phyloP scores from a whole-genome alignment of 2,797 vertebrate genomes.

The Rallus crepitans region DNA sequence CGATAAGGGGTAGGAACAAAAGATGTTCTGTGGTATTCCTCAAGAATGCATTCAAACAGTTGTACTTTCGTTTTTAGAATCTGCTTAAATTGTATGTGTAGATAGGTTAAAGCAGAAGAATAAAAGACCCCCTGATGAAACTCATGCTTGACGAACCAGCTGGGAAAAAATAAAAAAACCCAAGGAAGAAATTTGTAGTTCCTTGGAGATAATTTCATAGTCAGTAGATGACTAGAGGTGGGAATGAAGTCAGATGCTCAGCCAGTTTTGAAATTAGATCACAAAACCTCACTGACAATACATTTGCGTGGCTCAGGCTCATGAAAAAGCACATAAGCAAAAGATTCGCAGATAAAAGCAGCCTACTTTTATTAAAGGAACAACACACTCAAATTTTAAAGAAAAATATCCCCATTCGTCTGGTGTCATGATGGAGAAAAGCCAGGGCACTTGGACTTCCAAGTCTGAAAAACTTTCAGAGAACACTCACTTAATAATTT shows the following conservation, averaged over 20 bases:
- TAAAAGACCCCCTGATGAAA: neutral
- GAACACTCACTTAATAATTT: neutral
- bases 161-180: neutral
- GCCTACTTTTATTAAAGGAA: neutral
- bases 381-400: neutral
- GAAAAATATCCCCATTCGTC: neutral
- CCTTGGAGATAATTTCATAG: neutral
- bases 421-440: neutral
- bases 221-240: neutral
- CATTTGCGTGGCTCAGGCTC: neutral
- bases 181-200: neutral
- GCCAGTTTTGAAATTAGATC: neutral
- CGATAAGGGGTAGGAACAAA: neutral
- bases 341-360: neutral
- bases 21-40: neutral
- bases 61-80: neutral
- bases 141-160: neutral
- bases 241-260: neutral
- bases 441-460: neutral
- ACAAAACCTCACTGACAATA: neutral
- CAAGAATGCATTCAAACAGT: neutral
- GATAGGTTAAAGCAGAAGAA: neutral
- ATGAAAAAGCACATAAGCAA: neutral
- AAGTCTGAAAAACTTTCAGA: neutral
- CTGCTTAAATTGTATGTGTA: neutral